Percentiles rank a stretch among this genome's conserved stretches.
Conservation (phyloP, 2,113 vertebrate species). For the Hemichromis elongatus region DNA sequence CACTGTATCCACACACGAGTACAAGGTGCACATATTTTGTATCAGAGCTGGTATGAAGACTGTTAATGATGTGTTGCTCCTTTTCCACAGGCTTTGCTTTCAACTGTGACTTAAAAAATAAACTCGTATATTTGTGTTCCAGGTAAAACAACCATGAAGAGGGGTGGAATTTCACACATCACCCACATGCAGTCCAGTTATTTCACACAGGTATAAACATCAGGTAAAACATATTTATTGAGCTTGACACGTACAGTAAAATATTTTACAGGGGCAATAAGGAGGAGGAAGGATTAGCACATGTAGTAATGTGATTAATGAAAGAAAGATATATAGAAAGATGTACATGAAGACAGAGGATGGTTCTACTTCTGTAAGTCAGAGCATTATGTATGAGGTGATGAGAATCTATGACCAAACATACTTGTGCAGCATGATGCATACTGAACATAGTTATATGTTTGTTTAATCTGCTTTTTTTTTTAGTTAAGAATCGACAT, state of each 20-base stretch:
- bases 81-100: background rate
- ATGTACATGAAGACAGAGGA: background rate
- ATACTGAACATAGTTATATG: background rate
- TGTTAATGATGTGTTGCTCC: background rate
- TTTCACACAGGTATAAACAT: rapidly evolving
- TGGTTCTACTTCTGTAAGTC: background rate
- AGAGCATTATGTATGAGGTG: background rate
- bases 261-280: background rate
- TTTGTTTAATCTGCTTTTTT: rapidly evolving
- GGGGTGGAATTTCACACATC: background rate
- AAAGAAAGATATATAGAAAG: background rate
- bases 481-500: background rate
- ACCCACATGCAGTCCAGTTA: background rate
- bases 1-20: background rate
- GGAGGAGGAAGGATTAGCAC: background rate
- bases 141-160: background rate
- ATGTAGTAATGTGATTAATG: background rate
- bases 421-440: background rate
- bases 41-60: background rate
- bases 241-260: background rate
- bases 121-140: rapidly evolving
- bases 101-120: background rate
- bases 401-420: background rate
- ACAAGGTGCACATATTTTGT: background rate
- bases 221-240: background rate